A percentile compares a stretch with the other conserved stretches of the same genome.
Conservation (phyloP, 2,113 vertebrate species). For the Lasiurus borealis region DNA sequence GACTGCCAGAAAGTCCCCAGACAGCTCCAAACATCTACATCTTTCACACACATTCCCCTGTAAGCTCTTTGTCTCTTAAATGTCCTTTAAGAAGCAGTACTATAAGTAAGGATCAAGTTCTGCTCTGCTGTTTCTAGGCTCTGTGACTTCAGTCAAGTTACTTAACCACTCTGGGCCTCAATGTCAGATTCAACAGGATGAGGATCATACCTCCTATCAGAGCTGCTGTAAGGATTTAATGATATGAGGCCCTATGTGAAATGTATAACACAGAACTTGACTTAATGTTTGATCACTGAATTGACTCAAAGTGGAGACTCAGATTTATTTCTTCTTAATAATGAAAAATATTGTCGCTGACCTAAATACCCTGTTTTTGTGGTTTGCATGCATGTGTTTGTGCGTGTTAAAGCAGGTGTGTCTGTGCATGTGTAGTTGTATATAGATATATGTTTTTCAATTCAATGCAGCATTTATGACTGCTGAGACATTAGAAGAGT, state of each 20-base stretch:
- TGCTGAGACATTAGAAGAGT: neutral
- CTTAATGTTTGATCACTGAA: neutral
- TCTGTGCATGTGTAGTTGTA: neutral
- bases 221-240: neutral
- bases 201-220: neutral
- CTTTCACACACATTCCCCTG: neutral
- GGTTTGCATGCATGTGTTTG: neutral
- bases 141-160: conserved; percentile 5
- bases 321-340: neutral
- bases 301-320: neutral
- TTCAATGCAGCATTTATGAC: neutral
- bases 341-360: neutral
- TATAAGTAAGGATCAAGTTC: neutral
- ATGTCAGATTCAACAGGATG: neutral
- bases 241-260: neutral
- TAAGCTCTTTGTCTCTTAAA: conserved; percentile 4
- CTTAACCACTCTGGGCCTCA: neutral
- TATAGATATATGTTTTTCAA: neutral
- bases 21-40: neutral
- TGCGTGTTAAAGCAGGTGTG: neutral
- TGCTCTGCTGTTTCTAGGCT: neutral
- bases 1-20: neutral
- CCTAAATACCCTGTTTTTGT: neutral
- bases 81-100: neutral
- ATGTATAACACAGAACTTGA: neutral